These are phyloP conservation scores for Halcyon chelicuti DNA, from an alignment of 2,797 vertebrate genomes.

Conservation along the genomic window DNA sequence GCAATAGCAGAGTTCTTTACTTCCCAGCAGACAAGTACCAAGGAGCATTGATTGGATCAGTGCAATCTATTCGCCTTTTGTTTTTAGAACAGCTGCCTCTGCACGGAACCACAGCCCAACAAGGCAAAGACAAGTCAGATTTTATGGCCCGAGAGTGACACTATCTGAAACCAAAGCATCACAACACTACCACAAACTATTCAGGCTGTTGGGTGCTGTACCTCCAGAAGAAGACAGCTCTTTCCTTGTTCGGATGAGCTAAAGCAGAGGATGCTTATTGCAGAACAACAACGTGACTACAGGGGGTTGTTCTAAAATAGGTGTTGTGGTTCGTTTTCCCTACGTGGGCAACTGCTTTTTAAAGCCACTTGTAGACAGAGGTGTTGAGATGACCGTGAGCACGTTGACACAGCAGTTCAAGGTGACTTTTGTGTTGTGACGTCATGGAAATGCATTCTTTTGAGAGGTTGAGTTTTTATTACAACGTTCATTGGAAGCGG, in stretches of 20 bases:
- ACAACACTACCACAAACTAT: background rate
- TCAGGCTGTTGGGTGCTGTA: background rate
- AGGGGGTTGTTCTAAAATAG: background rate
- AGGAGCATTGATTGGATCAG: background rate
- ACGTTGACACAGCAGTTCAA: background rate
- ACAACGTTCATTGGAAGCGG: background rate
- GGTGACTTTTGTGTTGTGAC: background rate
- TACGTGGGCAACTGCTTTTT: background rate
- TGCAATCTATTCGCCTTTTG: background rate
- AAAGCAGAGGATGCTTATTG: background rate
- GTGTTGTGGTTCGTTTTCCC: background rate
- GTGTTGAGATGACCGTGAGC: background rate
- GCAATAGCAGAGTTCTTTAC: background rate
- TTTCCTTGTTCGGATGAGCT: background rate
- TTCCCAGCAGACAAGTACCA: background rate
- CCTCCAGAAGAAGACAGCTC: background rate
- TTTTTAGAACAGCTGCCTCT: background rate
- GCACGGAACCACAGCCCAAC: background rate
- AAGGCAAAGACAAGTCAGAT: background rate
- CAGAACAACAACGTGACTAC: background rate
- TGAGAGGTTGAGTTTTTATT: background rate
- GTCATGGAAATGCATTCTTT: background rate
- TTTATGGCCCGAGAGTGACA: background rate
- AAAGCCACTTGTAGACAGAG: background rate
- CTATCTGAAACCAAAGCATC: background rate